Evolutionary conservation across 2,797 vertebrate species (phyloP).

Genomic region (Orientallactaga sibirica): DNA sequence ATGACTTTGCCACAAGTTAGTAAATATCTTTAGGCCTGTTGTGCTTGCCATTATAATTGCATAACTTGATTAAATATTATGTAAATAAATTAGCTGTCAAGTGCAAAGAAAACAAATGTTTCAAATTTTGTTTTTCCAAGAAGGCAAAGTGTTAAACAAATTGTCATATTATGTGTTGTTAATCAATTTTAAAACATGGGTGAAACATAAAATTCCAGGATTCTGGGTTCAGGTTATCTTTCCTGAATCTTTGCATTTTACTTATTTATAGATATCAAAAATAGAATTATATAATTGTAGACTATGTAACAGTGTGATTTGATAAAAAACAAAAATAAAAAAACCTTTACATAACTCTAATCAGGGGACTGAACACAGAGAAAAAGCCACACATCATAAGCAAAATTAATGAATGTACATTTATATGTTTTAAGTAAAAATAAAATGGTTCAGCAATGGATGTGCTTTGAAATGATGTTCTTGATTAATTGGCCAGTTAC

Average conservation of each 20-base stretch:
- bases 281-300: neutral
- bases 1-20: neutral
- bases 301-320: neutral
- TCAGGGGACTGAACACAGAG: neutral
- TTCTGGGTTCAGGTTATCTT: neutral
- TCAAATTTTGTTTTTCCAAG: neutral
- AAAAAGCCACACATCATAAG: neutral
- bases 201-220: neutral
- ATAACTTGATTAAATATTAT: neutral
- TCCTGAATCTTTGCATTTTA: neutral
- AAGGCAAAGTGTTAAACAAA: neutral
- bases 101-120: neutral
- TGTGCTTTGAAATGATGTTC: conserved; percentile 18
- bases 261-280: neutral
- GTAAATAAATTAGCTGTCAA: neutral
- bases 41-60: neutral
- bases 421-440: conserved; percentile 39
- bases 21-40: neutral
- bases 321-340: neutral
- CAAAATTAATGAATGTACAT: neutral
- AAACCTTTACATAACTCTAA: neutral
- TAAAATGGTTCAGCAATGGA: neutral
- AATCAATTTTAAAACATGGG: neutral
- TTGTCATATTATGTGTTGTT: neutral
- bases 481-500: conserved; percentile 30